phyloP scores from a whole-genome alignment of 2,888 invertebrate species.

The Pristionchus japonicus region DNA sequence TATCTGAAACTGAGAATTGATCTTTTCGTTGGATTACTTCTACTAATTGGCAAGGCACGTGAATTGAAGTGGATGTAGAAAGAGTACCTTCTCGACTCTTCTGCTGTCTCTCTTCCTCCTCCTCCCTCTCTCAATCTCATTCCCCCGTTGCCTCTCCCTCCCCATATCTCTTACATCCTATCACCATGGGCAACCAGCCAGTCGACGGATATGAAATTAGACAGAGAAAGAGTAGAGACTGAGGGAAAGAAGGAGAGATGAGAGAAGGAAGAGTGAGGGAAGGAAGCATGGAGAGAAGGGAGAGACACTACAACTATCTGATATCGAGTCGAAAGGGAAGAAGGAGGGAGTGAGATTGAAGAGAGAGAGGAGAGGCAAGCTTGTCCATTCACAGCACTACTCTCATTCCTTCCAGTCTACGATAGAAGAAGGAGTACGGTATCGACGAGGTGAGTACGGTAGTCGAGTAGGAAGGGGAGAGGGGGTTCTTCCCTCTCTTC shows the following conservation, averaged over 20 bases:
- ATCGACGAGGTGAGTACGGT: background rate
- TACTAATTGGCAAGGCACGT: background rate
- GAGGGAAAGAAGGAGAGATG: background rate
- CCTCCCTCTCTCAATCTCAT: constrained; percentile 17
- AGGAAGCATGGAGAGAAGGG: constrained; percentile 8
- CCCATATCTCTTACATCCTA: constrained; percentile 42
- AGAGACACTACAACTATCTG: constrained; percentile 22
- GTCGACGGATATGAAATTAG: constrained; percentile 41
- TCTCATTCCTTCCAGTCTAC: background rate
- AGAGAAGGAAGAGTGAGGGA: constrained; percentile 1
- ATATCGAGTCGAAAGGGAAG: constrained; percentile 1
- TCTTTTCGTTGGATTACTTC: background rate
- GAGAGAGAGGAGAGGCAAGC: background rate
- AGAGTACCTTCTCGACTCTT: background rate
- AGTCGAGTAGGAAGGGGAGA: background rate
- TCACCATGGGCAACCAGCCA: constrained; percentile 36
- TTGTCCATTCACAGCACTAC: background rate
- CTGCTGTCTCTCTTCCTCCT: background rate
- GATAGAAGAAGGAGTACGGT: background rate
- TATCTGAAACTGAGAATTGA: background rate
- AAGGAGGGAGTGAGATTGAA: background rate
- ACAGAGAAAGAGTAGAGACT: constrained; percentile 18
- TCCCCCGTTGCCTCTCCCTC: constrained; percentile 3
- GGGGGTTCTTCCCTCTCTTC: background rate
- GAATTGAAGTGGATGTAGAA: background rate